Evolutionary conservation across 1,140 invertebrate genomes (phyloP).

Genomic region (Drosophila azteca): DNA sequence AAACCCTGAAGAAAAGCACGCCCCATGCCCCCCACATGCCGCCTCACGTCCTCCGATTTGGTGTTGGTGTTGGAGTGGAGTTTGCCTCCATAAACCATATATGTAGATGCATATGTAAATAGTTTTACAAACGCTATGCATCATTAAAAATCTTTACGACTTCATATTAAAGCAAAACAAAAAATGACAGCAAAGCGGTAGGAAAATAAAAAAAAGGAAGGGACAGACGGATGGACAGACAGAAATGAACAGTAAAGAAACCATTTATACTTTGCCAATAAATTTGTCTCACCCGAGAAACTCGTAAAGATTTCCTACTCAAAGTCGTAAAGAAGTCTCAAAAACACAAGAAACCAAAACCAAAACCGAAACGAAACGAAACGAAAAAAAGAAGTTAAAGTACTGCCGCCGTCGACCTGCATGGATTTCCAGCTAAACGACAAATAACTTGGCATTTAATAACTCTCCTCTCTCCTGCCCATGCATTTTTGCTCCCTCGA

Average conservation of each 20-base stretch:
- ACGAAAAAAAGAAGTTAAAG: constrained; percentile 56
- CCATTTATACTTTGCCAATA: constrained; percentile 77
- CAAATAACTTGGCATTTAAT: constrained; percentile 82
- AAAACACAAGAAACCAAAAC: constrained; percentile 7
- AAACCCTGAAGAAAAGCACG: constrained; percentile 11
- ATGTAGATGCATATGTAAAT: constrained; percentile 66
- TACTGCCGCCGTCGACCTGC: constrained; percentile 56
- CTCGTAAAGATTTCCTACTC: constrained; percentile 80
- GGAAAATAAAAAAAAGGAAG: constrained; percentile 18
- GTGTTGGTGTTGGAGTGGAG: not conserved
- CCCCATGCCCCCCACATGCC: too few relatives aligned
- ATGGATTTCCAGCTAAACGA: constrained; percentile 78
- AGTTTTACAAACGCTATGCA: constrained; percentile 57
- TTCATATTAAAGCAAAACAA: constrained; percentile 62
- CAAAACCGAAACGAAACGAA: too few relatives aligned
- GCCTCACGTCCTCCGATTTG: not conserved
- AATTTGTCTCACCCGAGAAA: constrained; percentile 68
- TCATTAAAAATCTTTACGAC: constrained; percentile 77
- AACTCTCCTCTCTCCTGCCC: constrained; percentile 51
- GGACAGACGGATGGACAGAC: not conserved
- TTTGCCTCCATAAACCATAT: constrained; percentile 29
- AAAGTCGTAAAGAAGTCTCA: constrained; percentile 73
- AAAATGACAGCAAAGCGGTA: too few relatives aligned
- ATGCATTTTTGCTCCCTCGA: not conserved
- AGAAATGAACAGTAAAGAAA: constrained; percentile 55